A percentile compares a stretch with the other conserved stretches of the same genome.
phyloP scores from a whole-genome alignment of 2,113 vertebrate genomes.

The Isichthys henryi region DNA sequence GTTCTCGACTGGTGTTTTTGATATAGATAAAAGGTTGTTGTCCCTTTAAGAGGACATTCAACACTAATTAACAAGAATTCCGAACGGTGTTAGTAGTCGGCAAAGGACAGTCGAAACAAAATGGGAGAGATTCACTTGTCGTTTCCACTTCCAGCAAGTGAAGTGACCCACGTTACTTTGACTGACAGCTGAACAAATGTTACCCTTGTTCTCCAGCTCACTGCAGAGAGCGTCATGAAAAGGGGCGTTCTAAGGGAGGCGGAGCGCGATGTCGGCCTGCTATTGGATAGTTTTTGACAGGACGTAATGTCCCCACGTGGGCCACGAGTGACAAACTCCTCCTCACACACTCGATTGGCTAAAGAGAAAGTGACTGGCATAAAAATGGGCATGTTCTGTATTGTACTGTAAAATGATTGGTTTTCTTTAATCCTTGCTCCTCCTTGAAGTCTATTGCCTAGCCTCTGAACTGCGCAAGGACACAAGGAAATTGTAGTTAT shows the following conservation, averaged over 20 bases:
- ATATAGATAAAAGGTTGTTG: constrained; percentile 32
- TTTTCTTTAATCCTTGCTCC: constrained; percentile 25
- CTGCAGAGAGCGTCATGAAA: constrained; percentile 54
- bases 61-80: constrained; percentile 58
- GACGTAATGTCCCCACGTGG: constrained; percentile 62
- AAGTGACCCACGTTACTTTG: constrained; percentile 86
- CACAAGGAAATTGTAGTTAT: constrained; percentile 54
- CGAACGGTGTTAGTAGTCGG: constrained; percentile 33
- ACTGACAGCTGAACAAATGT: constrained; percentile 84
- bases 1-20: neutral
- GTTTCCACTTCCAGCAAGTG: constrained; percentile 42
- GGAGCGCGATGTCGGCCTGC: constrained; percentile 16
- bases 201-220: constrained; percentile 69
- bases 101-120: constrained; percentile 33
- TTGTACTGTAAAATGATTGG: constrained; percentile 56
- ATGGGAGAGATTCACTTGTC: constrained; percentile 37
- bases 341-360: constrained; percentile 54
- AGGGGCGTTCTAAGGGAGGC: constrained; percentile 52
- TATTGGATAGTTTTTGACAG: constrained; percentile 30
- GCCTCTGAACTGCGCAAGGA: constrained; percentile 15
- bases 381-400: constrained; percentile 55
- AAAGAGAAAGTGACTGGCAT: constrained; percentile 58
- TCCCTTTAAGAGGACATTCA: constrained; percentile 59
- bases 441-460: constrained; percentile 19
- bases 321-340: constrained; percentile 18